phyloP scores from a whole-genome alignment of 92 coral and sea anemone species.

The Epizoanthus ramosus region DNA sequence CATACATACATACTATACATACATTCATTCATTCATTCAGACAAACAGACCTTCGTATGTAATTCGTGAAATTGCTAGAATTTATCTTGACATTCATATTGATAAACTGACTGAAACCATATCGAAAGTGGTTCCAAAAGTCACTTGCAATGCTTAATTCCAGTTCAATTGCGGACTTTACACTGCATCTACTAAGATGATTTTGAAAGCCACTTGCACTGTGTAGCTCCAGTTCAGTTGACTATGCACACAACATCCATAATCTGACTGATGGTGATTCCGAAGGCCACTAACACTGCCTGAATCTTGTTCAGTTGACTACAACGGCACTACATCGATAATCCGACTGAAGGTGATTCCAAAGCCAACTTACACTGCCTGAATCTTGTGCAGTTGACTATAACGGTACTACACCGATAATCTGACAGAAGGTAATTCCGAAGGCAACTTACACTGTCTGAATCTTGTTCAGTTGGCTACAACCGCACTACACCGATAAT shows the following conservation, averaged over 20 bases:
- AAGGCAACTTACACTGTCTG: slow-evolving; percentile 18
- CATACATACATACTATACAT: no score
- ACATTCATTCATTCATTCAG: no score
- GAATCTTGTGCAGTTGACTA: slow-evolving; percentile 12
- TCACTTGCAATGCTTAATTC: not conserved
- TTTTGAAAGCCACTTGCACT: not conserved
- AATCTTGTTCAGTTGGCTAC: not conserved
- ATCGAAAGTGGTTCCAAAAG: not conserved
- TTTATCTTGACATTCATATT: not conserved
- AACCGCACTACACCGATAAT: not conserved
- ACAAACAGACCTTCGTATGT: no score
- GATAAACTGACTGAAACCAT: slow-evolving; percentile 15
- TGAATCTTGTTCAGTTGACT: slow-evolving; percentile 18
- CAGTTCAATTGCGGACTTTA: not conserved
- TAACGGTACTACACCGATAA: no score
- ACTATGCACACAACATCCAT: no score
- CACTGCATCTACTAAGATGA: slow-evolving; percentile 1
- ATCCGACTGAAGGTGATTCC: slow-evolving; percentile 32
- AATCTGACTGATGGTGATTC: slow-evolving; percentile 31
- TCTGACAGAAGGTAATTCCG: not conserved
- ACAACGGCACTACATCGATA: no score
- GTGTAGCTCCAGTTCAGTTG: not conserved
- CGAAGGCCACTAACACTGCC: slow-evolving; percentile 14
- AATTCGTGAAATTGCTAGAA: no score
- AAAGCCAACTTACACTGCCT: slow-evolving; percentile 18